These are phyloP conservation scores for Plecturocebus donacophilus DNA, from an alignment of 2,113 vertebrate species.

Conservation along the genomic window DNA sequence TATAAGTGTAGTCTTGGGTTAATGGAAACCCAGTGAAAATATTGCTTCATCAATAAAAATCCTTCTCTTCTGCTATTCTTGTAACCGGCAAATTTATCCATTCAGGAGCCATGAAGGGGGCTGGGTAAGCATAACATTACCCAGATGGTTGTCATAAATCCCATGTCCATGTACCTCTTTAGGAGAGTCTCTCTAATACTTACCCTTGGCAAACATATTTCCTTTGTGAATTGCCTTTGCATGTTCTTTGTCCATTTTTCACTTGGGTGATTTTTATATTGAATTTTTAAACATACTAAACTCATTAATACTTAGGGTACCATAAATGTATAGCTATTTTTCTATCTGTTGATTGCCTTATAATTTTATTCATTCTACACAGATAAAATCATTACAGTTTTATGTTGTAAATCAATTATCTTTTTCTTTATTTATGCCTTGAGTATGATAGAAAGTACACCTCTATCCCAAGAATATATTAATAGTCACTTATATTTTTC, in stretches of 20 bases:
- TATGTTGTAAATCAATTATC: neutral
- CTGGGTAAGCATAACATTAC: neutral
- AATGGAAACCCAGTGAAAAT: neutral
- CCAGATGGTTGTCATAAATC: neutral
- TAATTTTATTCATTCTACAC: constrained; percentile 26
- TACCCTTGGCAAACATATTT: neutral
- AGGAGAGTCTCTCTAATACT: neutral
- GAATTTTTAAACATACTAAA: neutral
- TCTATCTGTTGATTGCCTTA: constrained; percentile 13
- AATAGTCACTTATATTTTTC: constrained; percentile 7
- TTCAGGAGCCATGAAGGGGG: neutral
- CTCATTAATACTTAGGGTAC: neutral
- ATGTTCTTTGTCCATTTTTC: constrained; percentile 22
- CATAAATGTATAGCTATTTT: constrained; percentile 36
- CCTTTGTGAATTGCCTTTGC: neutral
- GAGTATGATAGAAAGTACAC: neutral
- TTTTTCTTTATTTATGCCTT: constrained; percentile 3
- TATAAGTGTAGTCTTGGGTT: neutral
- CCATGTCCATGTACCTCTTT: neutral
- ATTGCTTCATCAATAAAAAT: constrained; percentile 13
- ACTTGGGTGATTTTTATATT: constrained; percentile 3
- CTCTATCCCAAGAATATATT: neutral
- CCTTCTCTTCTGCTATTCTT: neutral
- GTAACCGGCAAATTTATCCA: neutral
- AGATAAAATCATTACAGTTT: neutral